Base-by-base conservation (phyloP, 2,888 invertebrate species). In the Schizaphis graminum region DNA sequence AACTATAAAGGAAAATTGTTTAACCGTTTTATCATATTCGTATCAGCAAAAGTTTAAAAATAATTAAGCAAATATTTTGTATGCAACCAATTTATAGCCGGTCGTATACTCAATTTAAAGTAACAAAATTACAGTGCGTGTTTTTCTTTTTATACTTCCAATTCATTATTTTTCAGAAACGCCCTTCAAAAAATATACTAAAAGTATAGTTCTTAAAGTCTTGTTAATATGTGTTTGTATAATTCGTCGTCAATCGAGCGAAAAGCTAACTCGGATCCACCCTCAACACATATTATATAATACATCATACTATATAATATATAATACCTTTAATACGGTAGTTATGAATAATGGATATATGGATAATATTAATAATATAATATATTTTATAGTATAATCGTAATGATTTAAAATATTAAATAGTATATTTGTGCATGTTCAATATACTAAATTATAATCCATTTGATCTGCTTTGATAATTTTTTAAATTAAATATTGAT, bases 81-180 rank as follows among this genome's bases (percentile, higher is more conserved):
- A 90, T 47, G 77, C n/a, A 49, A 49, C 24, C 67, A 49, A 49
- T 61, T 61, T 61, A 61, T 16, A 7, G n/a, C n/a, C 21, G 89
- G 16, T 4, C 8, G 77, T 77, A 77, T 89, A 44, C n/a, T 26
- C 49, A 77, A 49, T 77, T 91, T 49, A 35, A 67, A 90, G 67
- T 53, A 84, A 77, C 13, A n/a, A 53, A 91, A 84, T 91, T 91
- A 77, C 77, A 24, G 49, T 16, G 91, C 35, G 49, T 26, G 49
- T 77, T 49, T 91, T 49, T 47, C 0, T 77, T 77, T 77, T 24
- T 21, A 91, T 41, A 84, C 1, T 84, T 77, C 41, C 8, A 67
- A 53, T 28, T 77, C 26, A 53, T 90, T 77, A 53, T 84, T 91
- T 67, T 77, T 2, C 16, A 13, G 53, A 91, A 91, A 91, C 84